Evolutionary conservation across 2,797 vertebrate species (phyloP).

Genomic region (Threskiornis aethiopicus): DNA sequence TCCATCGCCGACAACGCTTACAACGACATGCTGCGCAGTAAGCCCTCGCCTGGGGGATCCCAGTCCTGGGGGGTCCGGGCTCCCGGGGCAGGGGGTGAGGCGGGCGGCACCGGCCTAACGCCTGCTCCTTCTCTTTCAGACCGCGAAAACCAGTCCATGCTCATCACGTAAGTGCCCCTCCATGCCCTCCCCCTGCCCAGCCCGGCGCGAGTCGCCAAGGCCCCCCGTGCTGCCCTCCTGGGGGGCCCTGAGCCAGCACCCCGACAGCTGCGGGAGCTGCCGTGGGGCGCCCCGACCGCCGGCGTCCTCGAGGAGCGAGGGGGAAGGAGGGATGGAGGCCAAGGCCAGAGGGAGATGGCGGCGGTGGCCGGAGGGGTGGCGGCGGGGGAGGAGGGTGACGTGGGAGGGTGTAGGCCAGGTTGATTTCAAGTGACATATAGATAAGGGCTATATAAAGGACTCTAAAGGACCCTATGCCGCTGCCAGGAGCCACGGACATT

Average conservation of each 20-base stretch:
- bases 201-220: rapidly evolving
- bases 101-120: background rate
- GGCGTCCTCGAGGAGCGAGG: rapidly evolving
- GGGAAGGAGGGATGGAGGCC: background rate
- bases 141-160: conserved; percentile 96
- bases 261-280: conserved; percentile 36
- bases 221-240: rapidly evolving
- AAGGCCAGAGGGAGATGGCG: background rate
- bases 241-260: background rate
- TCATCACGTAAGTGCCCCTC: conserved; percentile 90
- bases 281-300: background rate
- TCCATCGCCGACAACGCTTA: conserved; percentile 90
- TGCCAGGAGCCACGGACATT: conserved; percentile 53
- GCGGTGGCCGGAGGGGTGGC: background rate
- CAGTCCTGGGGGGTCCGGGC: rapidly evolving
- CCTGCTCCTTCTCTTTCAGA: conserved; percentile 76
- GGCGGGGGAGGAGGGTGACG: background rate
- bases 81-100: rapidly evolving
- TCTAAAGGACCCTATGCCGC: conserved; percentile 32
- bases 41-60: conserved; percentile 49
- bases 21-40: conserved; percentile 93
- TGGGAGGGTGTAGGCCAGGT: conserved; percentile 44
- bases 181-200: background rate
- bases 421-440: conserved; percentile 66
- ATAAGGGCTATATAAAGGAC: conserved; percentile 74